Evolutionary conservation across 2,113 vertebrate genomes (phyloP).

Genomic region (Halichoerus grypus): DNA sequence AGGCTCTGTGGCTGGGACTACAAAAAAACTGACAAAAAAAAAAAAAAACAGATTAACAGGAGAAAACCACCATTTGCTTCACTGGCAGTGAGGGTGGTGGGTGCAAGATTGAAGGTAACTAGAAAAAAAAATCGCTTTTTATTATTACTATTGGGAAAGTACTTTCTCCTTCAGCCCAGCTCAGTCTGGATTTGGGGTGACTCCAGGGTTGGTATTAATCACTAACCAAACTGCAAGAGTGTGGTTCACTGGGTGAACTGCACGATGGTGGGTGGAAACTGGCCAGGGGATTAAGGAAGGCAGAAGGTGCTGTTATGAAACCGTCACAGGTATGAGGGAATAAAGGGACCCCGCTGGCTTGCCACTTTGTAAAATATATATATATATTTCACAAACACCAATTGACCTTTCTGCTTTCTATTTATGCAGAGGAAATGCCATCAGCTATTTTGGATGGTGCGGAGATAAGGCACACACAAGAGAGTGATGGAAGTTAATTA

Average conservation of each 20-base stretch:
- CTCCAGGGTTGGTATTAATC: background rate
- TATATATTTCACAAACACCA: conserved; percentile 55
- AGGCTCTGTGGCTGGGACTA: background rate
- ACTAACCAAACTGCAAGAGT: background rate
- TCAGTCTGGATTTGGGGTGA: background rate
- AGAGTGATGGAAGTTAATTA: conserved; percentile 64
- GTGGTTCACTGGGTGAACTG: background rate
- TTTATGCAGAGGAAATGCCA: conserved; percentile 74
- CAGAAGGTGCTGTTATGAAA: background rate
- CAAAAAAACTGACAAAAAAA: background rate
- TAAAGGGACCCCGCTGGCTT: background rate
- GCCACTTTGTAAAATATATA: conserved; percentile 15
- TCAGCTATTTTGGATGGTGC: conserved; percentile 63
- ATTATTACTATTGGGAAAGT: background rate
- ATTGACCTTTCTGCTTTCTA: conserved; percentile 66
- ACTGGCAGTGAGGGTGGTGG: background rate
- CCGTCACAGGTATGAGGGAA: background rate
- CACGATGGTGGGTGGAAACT: background rate
- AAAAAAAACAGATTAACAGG: background rate
- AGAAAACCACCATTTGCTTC: background rate
- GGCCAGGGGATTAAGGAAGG: background rate
- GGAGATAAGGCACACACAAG: conserved; percentile 65
- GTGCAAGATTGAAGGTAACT: background rate
- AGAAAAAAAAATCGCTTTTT: background rate
- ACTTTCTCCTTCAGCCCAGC: background rate